Evolutionary conservation across 1,140 invertebrate species (phyloP), one percentile per base, ranked within the genome.

Genomic region (Eciton burchellii): DNA sequence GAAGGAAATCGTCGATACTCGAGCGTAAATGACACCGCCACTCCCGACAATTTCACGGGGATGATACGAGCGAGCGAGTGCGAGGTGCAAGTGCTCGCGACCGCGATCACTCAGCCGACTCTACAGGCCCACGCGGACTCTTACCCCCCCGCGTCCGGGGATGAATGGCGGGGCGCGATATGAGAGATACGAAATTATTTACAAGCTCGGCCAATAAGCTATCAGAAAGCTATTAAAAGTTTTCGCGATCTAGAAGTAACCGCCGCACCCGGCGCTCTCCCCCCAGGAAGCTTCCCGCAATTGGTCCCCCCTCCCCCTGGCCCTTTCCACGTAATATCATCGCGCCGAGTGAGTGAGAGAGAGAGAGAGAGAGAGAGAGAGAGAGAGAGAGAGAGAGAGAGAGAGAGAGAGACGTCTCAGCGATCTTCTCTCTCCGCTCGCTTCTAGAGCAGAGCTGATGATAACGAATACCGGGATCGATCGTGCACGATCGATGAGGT

Each of bases 151-250:
- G n/a, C n/a, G n/a, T n/a, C n/a, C n/a, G n/a, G 19, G 19, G 9
- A 45, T 24, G 6, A 14, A 0, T n/a, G 71, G 45, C n/a, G 14
- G n/a, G 45, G 29, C 60, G 8, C 16, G 47, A 83, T 62, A 82
- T 82, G 45, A 60, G 56, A 79, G 85, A 89, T 86, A 89, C 68
- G 81, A 84, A 90, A 90, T 90, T 90, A 91, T 90, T 90, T 90
- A 90, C 84, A 91, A 90, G 85, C 45, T 41, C 82, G 74, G 43
- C 72, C 87, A 88, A 90, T 88, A 89, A 89, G 89, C 85, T 88
- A 91, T 90, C 90, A 84, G 88, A 90, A 91, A 91, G 87, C 87
- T 91, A 91, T 91, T 91, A 91, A 91, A 91, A 91, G 90, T 91
- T 91, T 88, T 90, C 88, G 84, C 84, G 68, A 86, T 83, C 76